phyloP scores from a whole-genome alignment of 2,113 vertebrate genomes.

The Diglossa brunneiventris region DNA sequence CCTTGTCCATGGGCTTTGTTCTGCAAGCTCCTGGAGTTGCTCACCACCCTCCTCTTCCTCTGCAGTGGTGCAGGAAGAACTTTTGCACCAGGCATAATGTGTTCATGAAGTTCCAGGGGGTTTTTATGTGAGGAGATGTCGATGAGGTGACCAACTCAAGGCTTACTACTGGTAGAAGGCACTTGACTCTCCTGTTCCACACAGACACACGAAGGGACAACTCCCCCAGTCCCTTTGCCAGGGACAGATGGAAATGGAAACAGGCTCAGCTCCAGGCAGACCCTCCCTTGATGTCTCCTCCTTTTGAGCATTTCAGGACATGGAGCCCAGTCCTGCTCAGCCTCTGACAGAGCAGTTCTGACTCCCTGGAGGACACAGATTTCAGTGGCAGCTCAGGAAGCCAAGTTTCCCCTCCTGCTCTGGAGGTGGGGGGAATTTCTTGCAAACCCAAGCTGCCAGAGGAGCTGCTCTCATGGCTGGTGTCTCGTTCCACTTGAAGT shows the following conservation, averaged over 20 bases:
- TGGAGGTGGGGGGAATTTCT: background rate
- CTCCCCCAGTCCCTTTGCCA: background rate
- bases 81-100: background rate
- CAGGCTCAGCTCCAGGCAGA: accelerated
- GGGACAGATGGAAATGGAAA: background rate
- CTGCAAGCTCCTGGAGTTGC: background rate
- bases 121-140: background rate
- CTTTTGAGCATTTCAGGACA: background rate
- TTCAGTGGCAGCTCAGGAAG: background rate
- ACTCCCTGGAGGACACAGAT: background rate
- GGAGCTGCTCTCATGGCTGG: background rate
- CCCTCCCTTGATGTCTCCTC: background rate
- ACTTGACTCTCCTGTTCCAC: background rate
- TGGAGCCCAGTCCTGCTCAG: background rate
- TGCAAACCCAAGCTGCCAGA: background rate
- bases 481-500: background rate
- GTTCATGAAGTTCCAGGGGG: background rate
- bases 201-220: background rate
- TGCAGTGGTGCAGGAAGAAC: background rate
- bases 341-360: background rate
- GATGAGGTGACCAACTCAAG: background rate
- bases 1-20: background rate
- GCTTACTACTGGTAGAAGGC: background rate
- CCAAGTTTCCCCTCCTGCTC: background rate
- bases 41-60: background rate